phyloP scores from a whole-genome alignment of 2,797 vertebrate genomes.

The Apodemus agrarius region DNA sequence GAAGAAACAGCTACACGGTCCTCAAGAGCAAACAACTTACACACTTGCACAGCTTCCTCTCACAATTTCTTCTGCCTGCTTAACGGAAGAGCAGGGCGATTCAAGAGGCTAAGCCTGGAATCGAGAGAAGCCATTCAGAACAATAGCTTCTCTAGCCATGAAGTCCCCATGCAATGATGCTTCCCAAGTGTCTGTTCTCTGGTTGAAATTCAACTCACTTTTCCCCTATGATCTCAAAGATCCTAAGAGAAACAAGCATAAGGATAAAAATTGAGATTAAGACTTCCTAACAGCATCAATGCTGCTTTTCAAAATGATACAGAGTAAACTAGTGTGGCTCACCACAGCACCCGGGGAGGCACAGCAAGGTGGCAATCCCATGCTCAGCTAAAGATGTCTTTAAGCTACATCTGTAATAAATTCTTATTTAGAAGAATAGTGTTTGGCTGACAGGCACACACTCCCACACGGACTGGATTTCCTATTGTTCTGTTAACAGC shows the following conservation, averaged over 20 bases:
- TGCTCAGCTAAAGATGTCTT: neutral
- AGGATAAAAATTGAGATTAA: neutral
- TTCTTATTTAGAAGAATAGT: constrained; percentile 59
- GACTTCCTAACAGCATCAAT: neutral
- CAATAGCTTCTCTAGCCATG: neutral
- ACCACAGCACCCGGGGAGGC: neutral
- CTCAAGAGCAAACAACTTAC: neutral
- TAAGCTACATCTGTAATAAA: neutral
- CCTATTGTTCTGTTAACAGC: constrained; percentile 47
- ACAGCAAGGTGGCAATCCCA: neutral
- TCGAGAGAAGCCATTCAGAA: neutral
- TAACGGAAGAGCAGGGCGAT: neutral
- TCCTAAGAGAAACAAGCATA: neutral
- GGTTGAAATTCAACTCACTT: neutral
- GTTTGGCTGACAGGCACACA: constrained; percentile 37
- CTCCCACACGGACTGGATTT: constrained; percentile 34
- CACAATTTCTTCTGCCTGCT: neutral
- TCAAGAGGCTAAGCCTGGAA: neutral
- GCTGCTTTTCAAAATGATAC: neutral
- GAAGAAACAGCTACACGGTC: neutral
- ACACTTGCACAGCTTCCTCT: neutral
- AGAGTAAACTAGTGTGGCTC: neutral
- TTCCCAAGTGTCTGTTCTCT: neutral
- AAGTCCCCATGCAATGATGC: neutral
- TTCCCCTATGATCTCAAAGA: constrained; percentile 14